Evolutionary conservation across 2,113 vertebrate genomes (phyloP).

Genomic region (Vireo altiloquus): DNA sequence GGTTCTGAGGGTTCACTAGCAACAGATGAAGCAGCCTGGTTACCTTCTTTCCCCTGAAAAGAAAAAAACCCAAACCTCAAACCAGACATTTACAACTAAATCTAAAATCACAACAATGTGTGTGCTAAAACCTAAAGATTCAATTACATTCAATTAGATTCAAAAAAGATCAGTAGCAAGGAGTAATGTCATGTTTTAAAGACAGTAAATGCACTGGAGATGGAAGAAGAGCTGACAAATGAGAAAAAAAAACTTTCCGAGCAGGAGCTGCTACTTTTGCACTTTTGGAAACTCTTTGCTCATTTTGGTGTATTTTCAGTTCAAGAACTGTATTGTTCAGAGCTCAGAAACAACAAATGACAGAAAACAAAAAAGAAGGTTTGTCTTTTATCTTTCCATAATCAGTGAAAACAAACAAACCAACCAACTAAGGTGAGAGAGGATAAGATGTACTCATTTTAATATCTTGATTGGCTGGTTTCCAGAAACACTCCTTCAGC

Average conservation of each 20-base stretch:
- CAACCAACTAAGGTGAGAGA: neutral
- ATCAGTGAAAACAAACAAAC: neutral
- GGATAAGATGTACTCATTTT: neutral
- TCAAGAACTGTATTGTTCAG: neutral
- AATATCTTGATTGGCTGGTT: neutral
- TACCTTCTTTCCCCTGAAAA: neutral
- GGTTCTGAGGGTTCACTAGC: neutral
- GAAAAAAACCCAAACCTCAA: accelerated
- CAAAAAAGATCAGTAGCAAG: neutral
- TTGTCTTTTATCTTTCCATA: neutral
- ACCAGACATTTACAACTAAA: neutral
- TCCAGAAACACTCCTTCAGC: neutral
- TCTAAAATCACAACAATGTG: neutral
- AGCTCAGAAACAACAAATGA: neutral
- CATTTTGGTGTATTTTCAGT: neutral
- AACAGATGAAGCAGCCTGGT: neutral
- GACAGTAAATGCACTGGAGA: neutral
- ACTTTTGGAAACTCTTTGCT: neutral
- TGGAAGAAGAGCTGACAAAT: neutral
- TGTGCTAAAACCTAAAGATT: neutral
- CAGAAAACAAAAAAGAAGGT: neutral
- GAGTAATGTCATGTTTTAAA: neutral
- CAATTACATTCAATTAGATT: neutral
- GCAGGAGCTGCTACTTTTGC: neutral
- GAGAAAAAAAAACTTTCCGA: neutral